phyloP scores from a whole-genome alignment of 2,888 invertebrate genomes.

The Platynereis dumerilii region DNA sequence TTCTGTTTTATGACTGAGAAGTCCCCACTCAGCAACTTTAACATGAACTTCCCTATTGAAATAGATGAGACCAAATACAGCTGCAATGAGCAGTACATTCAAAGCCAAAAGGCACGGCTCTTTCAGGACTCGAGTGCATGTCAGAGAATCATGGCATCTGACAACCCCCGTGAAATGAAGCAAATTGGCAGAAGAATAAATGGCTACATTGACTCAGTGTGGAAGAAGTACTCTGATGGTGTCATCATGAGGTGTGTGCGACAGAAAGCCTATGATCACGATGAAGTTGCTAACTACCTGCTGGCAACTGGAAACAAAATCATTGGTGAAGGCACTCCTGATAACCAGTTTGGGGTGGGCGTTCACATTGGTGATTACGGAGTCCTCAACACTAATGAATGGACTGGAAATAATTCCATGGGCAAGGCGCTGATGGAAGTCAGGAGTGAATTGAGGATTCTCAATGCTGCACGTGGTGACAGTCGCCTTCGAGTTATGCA shows the following conservation, averaged over 20 bases:
- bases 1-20: not conserved
- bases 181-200: not conserved
- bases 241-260: not conserved
- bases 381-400: not conserved
- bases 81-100: not conserved
- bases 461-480: too few relatives aligned
- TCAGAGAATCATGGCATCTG: not conserved
- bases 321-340: not conserved
- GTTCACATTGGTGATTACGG: not conserved
- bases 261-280: not conserved
- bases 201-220: not conserved
- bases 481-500: too few relatives aligned
- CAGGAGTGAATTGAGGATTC: not conserved
- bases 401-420: not conserved
- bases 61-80: not conserved
- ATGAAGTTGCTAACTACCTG: not conserved
- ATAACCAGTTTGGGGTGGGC: not conserved
- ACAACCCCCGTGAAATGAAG: not conserved
- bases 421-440: not conserved
- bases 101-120: not conserved
- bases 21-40: not conserved
- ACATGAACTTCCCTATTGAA: not conserved
- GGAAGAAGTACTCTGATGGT: not conserved
- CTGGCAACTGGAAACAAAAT: not conserved
- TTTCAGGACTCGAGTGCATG: not conserved